A percentile compares a stretch with the other conserved stretches of the same genome.
These are phyloP conservation scores for Vimba vimba DNA, from an alignment of 2,113 vertebrate genomes.

Conservation along the genomic window DNA sequence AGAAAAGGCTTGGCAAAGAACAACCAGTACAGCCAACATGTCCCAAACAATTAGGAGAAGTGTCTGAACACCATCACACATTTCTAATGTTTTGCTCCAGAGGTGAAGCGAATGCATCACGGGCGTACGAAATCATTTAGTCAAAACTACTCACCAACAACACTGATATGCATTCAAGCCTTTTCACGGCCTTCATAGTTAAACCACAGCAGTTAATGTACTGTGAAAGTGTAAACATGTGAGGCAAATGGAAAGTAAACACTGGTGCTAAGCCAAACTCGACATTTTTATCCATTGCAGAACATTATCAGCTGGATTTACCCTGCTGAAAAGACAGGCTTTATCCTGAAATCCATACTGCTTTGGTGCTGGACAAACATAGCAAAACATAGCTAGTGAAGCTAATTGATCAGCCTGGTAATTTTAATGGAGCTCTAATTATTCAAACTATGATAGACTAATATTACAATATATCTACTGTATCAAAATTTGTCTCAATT, in stretches of 20 bases:
- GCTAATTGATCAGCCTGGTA: neutral
- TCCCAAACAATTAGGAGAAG: neutral
- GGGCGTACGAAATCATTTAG: neutral
- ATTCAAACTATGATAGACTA: neutral
- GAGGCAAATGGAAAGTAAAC: neutral
- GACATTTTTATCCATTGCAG: slow-evolving; percentile 7
- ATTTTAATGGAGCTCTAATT: neutral
- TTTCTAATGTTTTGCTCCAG: slow-evolving; percentile 6
- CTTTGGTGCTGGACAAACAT: neutral
- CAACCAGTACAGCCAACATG: neutral
- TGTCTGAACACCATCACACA: neutral
- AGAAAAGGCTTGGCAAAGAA: neutral
- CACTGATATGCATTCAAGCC: slow-evolving; percentile 5
- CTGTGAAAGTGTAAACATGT: slow-evolving; percentile 24
- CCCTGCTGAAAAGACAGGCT: neutral
- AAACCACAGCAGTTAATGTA: slow-evolving; percentile 8
- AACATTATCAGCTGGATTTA: neutral
- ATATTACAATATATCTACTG: neutral
- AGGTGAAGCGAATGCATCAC: slow-evolving; percentile 24
- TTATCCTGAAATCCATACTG: neutral
- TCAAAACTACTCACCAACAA: slow-evolving; percentile 14
- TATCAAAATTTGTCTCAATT: neutral
- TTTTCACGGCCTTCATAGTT: slow-evolving; percentile 11
- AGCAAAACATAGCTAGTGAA: neutral
- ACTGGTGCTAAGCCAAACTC: neutral